phyloP scores from a whole-genome alignment of 2,113 vertebrate genomes.

The Tringa solitaria region DNA sequence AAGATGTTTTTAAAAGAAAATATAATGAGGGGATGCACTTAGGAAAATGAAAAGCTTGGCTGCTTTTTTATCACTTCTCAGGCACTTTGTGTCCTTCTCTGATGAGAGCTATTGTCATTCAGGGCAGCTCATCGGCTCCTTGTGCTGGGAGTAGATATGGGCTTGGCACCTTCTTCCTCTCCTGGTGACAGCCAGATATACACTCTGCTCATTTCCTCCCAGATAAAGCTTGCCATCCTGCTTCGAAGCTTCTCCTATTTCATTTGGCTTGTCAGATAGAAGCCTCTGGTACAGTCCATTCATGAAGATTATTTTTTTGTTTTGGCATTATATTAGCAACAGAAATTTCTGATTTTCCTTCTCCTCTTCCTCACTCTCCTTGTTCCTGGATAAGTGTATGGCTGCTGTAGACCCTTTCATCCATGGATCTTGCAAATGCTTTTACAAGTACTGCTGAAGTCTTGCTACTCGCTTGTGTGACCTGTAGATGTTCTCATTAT shows the following conservation, averaged over 20 bases:
- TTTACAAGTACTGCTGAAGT: not conserved
- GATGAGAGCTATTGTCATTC: slow-evolving; percentile 59
- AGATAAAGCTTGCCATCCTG: not conserved
- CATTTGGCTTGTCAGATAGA: slow-evolving; percentile 31
- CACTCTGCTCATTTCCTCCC: not conserved
- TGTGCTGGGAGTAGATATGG: slow-evolving; percentile 42
- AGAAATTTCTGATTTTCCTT: not conserved
- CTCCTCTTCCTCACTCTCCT: not conserved
- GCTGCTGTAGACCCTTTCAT: not conserved
- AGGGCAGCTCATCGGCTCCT: slow-evolving; percentile 6
- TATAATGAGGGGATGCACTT: slow-evolving; percentile 48
- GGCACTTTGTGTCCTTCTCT: slow-evolving; percentile 44
- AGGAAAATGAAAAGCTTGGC: slow-evolving; percentile 48
- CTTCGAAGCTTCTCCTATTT: slow-evolving; percentile 24
- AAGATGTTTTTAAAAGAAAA: slow-evolving; percentile 55
- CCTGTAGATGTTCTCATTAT: not conserved
- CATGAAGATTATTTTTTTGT: not conserved
- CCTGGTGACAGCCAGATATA: slow-evolving; percentile 45
- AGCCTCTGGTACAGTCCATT: not conserved
- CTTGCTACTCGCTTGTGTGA: not conserved
- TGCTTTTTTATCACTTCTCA: slow-evolving; percentile 49
- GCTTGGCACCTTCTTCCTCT: slow-evolving; percentile 42
- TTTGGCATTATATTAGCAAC: not conserved
- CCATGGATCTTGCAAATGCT: not conserved
- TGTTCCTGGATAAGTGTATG: not conserved